A percentile compares a stretch with the other conserved stretches of the same genome.
phyloP scores from a whole-genome alignment of 1,140 invertebrate genomes.

The Hylyphantes graminicola region DNA sequence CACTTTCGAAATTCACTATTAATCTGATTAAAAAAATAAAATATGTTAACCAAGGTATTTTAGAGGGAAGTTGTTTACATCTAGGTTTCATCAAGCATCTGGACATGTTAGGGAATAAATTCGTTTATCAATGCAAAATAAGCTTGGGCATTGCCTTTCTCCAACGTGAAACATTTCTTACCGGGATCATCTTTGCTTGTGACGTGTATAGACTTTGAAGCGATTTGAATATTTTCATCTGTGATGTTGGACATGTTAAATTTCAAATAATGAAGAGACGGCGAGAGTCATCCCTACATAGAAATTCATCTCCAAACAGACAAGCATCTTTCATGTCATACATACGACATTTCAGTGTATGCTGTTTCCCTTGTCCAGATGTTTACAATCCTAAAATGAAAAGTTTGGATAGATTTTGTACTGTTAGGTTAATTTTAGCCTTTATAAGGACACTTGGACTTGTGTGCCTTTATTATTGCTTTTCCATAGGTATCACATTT shows the following conservation, averaged over 20 bases:
- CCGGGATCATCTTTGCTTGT: not conserved
- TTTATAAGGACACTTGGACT: conserved; percentile 63
- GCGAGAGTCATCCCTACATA: conserved; percentile 24
- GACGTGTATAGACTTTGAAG: conserved; percentile 12
- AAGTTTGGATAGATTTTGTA: conserved; percentile 51
- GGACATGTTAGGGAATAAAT: not conserved
- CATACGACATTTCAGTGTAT: conserved; percentile 47
- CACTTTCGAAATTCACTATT: conserved; percentile 18
- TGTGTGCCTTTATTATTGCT: conserved; percentile 83
- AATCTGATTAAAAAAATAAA: not conserved
- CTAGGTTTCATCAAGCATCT: not conserved
- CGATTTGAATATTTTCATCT: conserved; percentile 1
- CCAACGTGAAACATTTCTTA: not conserved
- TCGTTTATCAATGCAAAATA: not conserved
- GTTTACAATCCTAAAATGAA: conserved; percentile 53
- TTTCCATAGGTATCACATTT: conserved; percentile 95
- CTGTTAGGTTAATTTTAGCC: conserved; percentile 43
- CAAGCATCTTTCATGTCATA: conserved; percentile 38
- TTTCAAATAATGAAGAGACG: conserved; percentile 56
- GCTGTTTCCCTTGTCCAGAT: conserved; percentile 34
- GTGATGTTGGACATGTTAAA: conserved; percentile 16
- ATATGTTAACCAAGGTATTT: not conserved
- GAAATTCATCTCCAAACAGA: not conserved
- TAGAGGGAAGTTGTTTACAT: not conserved
- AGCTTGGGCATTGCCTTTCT: not conserved